A percentile compares a stretch with the other conserved stretches of the same genome.
Conservation (phyloP, 1,140 invertebrate genomes). For the Drosophila insularis region DNA sequence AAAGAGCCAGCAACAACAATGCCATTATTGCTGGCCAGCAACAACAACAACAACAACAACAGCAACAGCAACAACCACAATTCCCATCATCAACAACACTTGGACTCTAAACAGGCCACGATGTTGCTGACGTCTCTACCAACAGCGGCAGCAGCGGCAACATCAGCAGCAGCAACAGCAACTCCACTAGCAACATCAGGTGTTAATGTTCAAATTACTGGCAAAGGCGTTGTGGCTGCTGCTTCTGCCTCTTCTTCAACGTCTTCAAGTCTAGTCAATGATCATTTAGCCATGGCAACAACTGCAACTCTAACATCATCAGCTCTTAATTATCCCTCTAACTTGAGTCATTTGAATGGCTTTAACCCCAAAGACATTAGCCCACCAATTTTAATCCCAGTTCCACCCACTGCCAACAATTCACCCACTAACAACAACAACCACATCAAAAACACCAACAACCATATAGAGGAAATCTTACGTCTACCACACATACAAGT, state of each 20-base stretch:
- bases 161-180: conserved; percentile 32
- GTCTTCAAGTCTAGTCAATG: conserved; percentile 53
- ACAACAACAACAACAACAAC: conserved; percentile 27
- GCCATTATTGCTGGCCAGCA: conserved; percentile 59
- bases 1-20: conserved; percentile 38
- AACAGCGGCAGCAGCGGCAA: conserved; percentile 24
- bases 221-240: conserved; percentile 66
- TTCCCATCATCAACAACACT: conserved; percentile 71
- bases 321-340: conserved; percentile 73
- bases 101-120: conserved; percentile 40
- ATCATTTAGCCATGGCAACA: conserved; percentile 55
- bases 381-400: conserved; percentile 53
- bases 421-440: conserved; percentile 19
- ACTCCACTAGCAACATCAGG: conserved; percentile 51
- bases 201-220: conserved; percentile 80
- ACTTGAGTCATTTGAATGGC: conserved; percentile 77
- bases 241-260: background rate
- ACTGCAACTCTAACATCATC: conserved; percentile 41
- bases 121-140: conserved; percentile 54
- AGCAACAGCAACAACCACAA: conserved; percentile 46
- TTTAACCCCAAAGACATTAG: conserved; percentile 68
- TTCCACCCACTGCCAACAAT: conserved; percentile 44
- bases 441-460: conserved; percentile 29
- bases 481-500: conserved; percentile 72
- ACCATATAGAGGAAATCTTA: conserved; percentile 34